These are phyloP conservation scores for Alexandromys fortis DNA, from an alignment of 2,113 vertebrate species.

Conservation along the genomic window DNA sequence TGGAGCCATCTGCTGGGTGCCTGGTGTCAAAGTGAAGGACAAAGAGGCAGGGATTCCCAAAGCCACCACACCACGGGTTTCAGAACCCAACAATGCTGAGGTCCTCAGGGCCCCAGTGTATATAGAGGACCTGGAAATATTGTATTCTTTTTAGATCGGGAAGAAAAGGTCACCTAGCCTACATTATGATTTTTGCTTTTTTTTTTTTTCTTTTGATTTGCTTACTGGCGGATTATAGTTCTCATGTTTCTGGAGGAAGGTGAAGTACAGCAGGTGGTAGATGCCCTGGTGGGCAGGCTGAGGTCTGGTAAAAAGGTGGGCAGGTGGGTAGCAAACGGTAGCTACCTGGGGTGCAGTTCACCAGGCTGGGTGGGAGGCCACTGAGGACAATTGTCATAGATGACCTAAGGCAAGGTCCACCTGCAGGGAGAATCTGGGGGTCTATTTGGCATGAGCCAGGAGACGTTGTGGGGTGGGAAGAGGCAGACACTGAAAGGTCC, in stretches of 20 bases:
- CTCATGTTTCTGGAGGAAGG: background rate
- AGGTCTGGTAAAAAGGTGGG: background rate
- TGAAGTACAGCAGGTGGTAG: too few species aligned
- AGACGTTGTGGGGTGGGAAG: too few species aligned
- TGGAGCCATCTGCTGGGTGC: background rate
- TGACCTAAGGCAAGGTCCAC: background rate
- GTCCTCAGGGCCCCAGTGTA: background rate
- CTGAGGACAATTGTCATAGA: background rate
- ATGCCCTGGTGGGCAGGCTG: background rate
- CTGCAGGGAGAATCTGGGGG: background rate
- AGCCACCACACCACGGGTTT: background rate
- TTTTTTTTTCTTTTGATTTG: too few species aligned
- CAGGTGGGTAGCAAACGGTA: background rate
- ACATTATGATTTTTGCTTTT: too few species aligned
- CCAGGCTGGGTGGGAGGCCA: too few species aligned
- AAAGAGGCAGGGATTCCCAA: background rate
- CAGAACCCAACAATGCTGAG: background rate
- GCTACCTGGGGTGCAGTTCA: too few species aligned
- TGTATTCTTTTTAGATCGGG: background rate
- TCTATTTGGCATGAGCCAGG: background rate
- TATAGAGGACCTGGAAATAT: background rate
- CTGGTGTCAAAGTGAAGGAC: background rate
- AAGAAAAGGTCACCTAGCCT: background rate
- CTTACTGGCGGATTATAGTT: background rate
- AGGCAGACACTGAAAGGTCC: background rate